Percentiles rank a stretch among this genome's conserved stretches.
Conservation (phyloP, 2,888 invertebrate species). For the Lysandra bellargus region DNA sequence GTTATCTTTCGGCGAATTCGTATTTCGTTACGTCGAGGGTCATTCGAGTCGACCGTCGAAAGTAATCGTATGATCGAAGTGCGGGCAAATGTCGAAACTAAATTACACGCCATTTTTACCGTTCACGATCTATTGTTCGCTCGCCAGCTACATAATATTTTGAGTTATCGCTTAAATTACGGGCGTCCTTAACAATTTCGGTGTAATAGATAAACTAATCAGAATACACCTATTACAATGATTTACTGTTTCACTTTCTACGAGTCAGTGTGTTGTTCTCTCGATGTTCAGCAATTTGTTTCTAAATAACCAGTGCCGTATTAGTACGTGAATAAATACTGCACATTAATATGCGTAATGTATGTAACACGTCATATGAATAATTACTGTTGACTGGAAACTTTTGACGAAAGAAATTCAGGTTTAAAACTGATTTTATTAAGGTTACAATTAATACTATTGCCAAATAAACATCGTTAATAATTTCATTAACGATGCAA, state of each 20-base stretch:
- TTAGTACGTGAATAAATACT: background rate
- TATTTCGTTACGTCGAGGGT: slow-evolving; percentile 39
- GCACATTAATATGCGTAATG: slow-evolving; percentile 13
- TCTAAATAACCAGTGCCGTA: background rate
- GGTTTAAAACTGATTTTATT: background rate
- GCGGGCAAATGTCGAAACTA: slow-evolving; percentile 41
- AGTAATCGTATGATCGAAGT: slow-evolving; percentile 46
- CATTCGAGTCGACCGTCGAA: slow-evolving; percentile 44
- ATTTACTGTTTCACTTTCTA: slow-evolving; percentile 53
- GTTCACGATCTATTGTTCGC: slow-evolving; percentile 60
- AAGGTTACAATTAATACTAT: background rate
- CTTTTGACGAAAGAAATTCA: background rate
- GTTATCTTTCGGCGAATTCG: slow-evolving; percentile 50
- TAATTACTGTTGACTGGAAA: background rate
- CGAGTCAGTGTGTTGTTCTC: slow-evolving; percentile 46
- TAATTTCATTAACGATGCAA: background rate
- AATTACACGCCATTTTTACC: slow-evolving; percentile 61
- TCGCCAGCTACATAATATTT: slow-evolving; percentile 49
- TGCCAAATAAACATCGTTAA: background rate
- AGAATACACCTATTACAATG: slow-evolving; percentile 44
- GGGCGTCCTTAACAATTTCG: slow-evolving; percentile 50
- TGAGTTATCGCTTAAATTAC: slow-evolving; percentile 63
- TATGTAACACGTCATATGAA: slow-evolving; percentile 3
- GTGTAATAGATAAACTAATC: slow-evolving; percentile 58
- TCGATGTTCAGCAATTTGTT: slow-evolving; percentile 12